phyloP scores from a whole-genome alignment of 2,797 vertebrate genomes.

The Scyliorhinus canicula region DNA sequence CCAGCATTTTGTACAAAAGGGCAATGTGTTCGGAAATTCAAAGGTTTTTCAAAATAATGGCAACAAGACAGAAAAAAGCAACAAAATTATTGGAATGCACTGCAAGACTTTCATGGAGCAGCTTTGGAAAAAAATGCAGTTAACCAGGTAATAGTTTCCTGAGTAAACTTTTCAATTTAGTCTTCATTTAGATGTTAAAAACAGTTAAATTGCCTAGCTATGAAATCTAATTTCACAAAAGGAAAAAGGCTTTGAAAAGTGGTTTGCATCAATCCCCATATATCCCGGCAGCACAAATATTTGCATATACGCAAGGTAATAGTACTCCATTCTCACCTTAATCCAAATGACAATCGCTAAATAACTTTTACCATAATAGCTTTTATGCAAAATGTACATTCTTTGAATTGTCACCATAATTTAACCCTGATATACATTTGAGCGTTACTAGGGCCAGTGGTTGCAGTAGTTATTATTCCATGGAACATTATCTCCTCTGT shows the following conservation, averaged over 20 bases:
- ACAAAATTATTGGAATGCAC: not conserved
- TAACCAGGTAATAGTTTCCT: not conserved
- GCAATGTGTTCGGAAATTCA: not conserved
- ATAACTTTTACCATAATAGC: not conserved
- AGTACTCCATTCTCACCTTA: not conserved
- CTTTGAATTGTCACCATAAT: not conserved
- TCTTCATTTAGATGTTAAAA: not conserved
- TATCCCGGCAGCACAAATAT: not conserved
- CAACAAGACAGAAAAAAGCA: not conserved
- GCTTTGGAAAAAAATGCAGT: not conserved
- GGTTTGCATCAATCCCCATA: not conserved
- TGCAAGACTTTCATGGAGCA: not conserved
- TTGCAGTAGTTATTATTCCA: not conserved
- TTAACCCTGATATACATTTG: not conserved
- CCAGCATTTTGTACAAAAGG: not conserved
- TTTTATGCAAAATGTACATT: not conserved
- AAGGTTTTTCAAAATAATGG: not conserved
- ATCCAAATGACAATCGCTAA: not conserved
- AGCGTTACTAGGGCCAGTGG: not conserved
- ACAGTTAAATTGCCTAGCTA: not conserved
- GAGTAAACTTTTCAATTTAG: conserved; percentile 13
- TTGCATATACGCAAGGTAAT: not conserved
- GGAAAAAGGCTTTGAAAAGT: not conserved
- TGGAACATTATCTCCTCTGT: not conserved
- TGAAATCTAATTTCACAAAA: not conserved